Conservation (phyloP, 2,797 vertebrate genomes). For the Rhynchotus rufescens region DNA sequence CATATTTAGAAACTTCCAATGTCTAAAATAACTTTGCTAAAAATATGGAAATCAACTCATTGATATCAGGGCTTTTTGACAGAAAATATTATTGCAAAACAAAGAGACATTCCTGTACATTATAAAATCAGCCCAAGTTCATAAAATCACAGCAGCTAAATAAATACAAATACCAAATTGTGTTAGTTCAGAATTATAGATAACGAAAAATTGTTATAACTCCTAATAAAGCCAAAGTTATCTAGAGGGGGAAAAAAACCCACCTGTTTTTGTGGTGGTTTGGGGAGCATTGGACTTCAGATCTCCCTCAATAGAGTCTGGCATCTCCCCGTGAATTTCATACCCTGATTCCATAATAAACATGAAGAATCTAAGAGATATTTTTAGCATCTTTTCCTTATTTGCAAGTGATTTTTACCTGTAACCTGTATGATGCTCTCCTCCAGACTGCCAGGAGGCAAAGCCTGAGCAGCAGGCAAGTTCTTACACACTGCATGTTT, state of each 20-base stretch:
- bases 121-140: not conserved
- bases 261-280: not conserved
- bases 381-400: not conserved
- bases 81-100: not conserved
- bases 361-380: rapidly evolving
- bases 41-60: not conserved
- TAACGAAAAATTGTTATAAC: not conserved
- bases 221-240: not conserved
- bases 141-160: not conserved
- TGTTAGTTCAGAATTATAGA: not conserved
- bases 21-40: not conserved
- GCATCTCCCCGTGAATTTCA: not conserved
- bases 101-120: not conserved
- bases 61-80: not conserved
- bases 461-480: not conserved
- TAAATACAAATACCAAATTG: not conserved
- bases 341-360: not conserved
- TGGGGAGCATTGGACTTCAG: not conserved
- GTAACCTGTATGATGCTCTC: not conserved
- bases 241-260: not conserved
- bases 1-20: not conserved
- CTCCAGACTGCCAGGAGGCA: not conserved
- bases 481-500: not conserved
- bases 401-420: not conserved
- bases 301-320: not conserved